Evolutionary conservation across 2,888 invertebrate genomes (phyloP), one percentile per base, ranked within the genome.

Genomic region (Listrodromus nycthemerus): DNA sequence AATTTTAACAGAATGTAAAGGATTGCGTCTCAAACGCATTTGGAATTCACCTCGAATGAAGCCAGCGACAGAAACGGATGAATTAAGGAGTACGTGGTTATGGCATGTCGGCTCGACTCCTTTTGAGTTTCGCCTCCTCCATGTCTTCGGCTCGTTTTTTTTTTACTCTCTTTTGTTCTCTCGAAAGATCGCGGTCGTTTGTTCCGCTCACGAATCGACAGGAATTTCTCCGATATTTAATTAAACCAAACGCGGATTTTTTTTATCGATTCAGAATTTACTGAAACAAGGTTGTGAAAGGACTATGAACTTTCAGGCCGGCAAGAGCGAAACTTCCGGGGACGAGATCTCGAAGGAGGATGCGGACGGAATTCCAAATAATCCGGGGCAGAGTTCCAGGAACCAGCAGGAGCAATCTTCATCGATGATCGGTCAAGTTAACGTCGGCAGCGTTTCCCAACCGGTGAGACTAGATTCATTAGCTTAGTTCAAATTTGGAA

Each of bases 221-320:
- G 61, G 61, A 27, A 61, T 61, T 30, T 30, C 27, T 61, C 6
- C 27, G n/a, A 61, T 16, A 0, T 61, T 27, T 10, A 61, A 61
- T 61, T 30, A 27, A 30, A 16, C 61, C 16, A 16, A 16, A n/a
- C 30, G n/a, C 13, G 61, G 27, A 27, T 30, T 61, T 61, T 27
- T 58, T 58, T 30, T 30, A 7, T 7, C 27, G 0, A 24, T 4
- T 30, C 61, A 27, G 16, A 27, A 30, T 30, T 61, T 24, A 61
- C 27, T 30, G 27, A 16, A 61, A 4, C 2, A 30, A 61, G 27
- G 61, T 30, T 27, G 16, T 61, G 27, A n/a, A 6, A 30, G 30
- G 27, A 61, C 61, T 61, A 61, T 61, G 61, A 61, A 61, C 61
- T 61, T 30, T 61, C 27, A 27, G 27, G 61, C 16, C 1, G 61